Conservation (phyloP, 2,888 invertebrate genomes). For the Melinopterus prodromus region DNA sequence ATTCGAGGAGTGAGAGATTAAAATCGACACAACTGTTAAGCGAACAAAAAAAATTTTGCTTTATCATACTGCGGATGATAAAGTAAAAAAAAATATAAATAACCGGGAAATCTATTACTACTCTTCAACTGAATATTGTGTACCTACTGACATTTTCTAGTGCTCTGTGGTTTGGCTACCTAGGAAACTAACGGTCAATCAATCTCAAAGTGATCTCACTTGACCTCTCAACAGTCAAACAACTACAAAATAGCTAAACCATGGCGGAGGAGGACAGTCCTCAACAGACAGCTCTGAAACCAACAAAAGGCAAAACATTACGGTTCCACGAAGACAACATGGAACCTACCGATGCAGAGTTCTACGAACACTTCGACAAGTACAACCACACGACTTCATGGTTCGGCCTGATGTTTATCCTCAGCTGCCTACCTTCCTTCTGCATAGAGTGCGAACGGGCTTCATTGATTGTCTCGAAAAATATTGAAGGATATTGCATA, state of each 20-base stretch:
- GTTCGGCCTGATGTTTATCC: constrained; percentile 22
- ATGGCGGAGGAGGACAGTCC: background rate
- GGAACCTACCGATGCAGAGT: constrained; percentile 32
- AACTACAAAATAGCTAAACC: background rate
- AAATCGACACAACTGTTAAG: too few relatives aligned
- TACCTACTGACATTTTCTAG: too few relatives aligned
- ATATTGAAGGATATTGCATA: constrained; percentile 28
- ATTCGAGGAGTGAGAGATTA: too few relatives aligned
- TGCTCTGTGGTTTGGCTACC: background rate
- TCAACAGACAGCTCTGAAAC: background rate
- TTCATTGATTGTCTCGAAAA: background rate
- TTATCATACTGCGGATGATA: too few relatives aligned
- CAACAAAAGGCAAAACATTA: background rate
- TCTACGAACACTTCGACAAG: constrained; percentile 20
- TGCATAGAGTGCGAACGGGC: constrained; percentile 12
- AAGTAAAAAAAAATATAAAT: too few relatives aligned
- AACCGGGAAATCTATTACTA: too few relatives aligned
- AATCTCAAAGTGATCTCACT: background rate
- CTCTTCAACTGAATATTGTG: too few relatives aligned
- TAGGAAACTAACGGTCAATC: background rate
- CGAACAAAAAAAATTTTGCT: too few relatives aligned
- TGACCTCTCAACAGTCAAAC: background rate
- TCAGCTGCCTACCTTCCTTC: constrained; percentile 19
- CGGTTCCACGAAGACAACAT: constrained; percentile 6
- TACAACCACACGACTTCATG: constrained; percentile 7